Conservation (phyloP, 2,888 invertebrate genomes). For the Argyresthia goedartella region DNA sequence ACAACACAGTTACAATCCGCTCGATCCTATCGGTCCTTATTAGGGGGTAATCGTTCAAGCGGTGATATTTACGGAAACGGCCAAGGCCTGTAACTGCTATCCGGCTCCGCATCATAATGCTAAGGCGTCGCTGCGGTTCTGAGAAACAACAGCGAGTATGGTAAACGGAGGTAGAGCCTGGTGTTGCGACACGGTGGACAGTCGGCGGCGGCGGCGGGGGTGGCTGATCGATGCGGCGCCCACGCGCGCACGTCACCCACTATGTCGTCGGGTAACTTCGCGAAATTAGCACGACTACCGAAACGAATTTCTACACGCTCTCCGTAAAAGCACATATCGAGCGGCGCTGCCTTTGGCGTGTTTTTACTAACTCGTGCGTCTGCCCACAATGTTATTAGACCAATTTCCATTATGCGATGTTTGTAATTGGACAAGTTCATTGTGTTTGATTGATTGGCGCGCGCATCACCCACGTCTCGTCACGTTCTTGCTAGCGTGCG, state of each 20-base stretch:
- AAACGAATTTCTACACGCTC: slow-evolving; percentile 17
- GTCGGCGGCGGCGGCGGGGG: no score
- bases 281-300: slow-evolving; percentile 51
- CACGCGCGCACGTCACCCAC: slow-evolving; percentile 32
- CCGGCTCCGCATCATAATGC: neutral
- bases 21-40: neutral
- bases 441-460: slow-evolving; percentile 44
- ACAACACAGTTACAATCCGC: slow-evolving; percentile 1
- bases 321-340: neutral
- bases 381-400: slow-evolving; percentile 39
- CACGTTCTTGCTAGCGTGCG: no score
- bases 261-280: slow-evolving; percentile 50
- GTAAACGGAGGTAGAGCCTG: neutral
- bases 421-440: slow-evolving; percentile 56
- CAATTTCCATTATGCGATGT: slow-evolving; percentile 34
- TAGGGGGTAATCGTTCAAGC: neutral
- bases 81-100: neutral
- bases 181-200: neutral
- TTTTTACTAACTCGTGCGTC: slow-evolving; percentile 16
- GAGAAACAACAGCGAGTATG: neutral
- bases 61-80: neutral
- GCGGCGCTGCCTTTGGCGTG: neutral
- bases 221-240: slow-evolving; percentile 3
- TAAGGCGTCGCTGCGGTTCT: no score
- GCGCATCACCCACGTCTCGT: slow-evolving; percentile 54